Evolutionary conservation across 2,888 invertebrate genomes (phyloP).

Genomic region (Mythimna loreyi): DNA sequence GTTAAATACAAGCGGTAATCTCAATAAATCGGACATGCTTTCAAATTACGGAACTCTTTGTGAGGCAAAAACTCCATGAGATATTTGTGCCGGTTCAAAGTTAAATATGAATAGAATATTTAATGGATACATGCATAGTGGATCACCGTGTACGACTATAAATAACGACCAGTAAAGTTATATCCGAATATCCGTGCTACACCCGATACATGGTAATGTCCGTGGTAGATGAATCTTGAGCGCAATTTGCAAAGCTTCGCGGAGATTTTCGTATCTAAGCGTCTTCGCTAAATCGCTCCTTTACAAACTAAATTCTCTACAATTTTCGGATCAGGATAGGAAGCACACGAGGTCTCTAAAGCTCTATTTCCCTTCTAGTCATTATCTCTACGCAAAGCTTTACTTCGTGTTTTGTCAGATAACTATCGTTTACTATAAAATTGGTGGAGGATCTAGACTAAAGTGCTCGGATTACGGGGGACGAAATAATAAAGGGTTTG

Average conservation of each 20-base stretch:
- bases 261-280: slow-evolving; percentile 77
- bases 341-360: slow-evolving; percentile 83
- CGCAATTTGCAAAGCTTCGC: slow-evolving; percentile 82
- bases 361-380: slow-evolving; percentile 81
- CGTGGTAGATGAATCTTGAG: slow-evolving; percentile 67
- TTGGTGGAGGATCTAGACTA: slow-evolving; percentile 73
- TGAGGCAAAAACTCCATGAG: slow-evolving; percentile 63
- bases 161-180: slow-evolving; percentile 53
- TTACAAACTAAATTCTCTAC: slow-evolving; percentile 78
- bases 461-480: slow-evolving; percentile 77
- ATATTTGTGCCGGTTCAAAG: slow-evolving; percentile 65
- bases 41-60: slow-evolving; percentile 62
- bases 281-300: slow-evolving; percentile 77
- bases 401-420: slow-evolving; percentile 70
- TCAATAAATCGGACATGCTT: slow-evolving; percentile 72
- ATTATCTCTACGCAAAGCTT: slow-evolving; percentile 86
- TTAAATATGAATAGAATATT: slow-evolving; percentile 69
- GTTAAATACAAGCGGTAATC: slow-evolving; percentile 73
- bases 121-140: slow-evolving; percentile 74
- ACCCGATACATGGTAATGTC: slow-evolving; percentile 56
- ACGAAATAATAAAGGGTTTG: slow-evolving; percentile 71
- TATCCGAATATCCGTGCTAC: slow-evolving; percentile 48
- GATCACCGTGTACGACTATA: slow-evolving; percentile 57
- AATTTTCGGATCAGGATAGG: slow-evolving; percentile 74
- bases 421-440: slow-evolving; percentile 70